Evolutionary conservation across 37 sponge, comb jelly and placozoan genomes (phyloP).

Genomic region (Bolinopsis microptera): DNA sequence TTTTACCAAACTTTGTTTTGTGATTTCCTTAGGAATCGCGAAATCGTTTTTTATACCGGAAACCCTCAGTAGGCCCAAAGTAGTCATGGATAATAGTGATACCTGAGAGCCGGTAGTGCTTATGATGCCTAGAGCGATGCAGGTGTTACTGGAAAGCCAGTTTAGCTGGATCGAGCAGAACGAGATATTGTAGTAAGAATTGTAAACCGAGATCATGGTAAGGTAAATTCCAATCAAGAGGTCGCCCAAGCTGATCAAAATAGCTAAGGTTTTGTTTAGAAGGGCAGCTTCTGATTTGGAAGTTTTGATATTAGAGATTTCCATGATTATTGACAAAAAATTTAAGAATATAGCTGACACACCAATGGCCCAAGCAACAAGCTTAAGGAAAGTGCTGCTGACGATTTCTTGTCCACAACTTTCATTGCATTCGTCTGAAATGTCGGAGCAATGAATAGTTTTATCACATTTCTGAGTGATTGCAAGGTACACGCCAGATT

Average conservation of each 20-base stretch:
- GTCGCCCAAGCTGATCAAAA: background rate
- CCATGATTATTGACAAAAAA: background rate
- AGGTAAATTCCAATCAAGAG: background rate
- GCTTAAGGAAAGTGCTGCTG: background rate
- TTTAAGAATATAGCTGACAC: background rate
- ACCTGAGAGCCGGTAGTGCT: slow-evolving; percentile 4
- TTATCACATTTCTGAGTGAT: background rate
- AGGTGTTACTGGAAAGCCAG: background rate
- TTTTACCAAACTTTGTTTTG: background rate
- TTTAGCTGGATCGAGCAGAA: background rate
- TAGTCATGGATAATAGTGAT: slow-evolving; percentile 13
- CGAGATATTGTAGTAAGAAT: background rate
- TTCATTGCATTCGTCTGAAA: slow-evolving; percentile 40
- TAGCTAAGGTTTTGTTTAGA: background rate
- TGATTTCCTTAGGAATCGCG: background rate
- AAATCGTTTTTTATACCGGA: background rate
- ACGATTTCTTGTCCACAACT: background rate
- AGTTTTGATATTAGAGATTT: background rate
- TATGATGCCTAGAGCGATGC: background rate
- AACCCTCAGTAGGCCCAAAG: background rate
- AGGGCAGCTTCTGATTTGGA: background rate
- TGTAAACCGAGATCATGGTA: background rate
- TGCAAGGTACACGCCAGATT: background rate
- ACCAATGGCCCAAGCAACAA: background rate
- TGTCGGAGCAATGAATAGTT: background rate